Percentiles rank a stretch among this genome's conserved stretches.
phyloP scores from a whole-genome alignment of 2,113 vertebrate genomes.

The Trematomus loennbergii region DNA sequence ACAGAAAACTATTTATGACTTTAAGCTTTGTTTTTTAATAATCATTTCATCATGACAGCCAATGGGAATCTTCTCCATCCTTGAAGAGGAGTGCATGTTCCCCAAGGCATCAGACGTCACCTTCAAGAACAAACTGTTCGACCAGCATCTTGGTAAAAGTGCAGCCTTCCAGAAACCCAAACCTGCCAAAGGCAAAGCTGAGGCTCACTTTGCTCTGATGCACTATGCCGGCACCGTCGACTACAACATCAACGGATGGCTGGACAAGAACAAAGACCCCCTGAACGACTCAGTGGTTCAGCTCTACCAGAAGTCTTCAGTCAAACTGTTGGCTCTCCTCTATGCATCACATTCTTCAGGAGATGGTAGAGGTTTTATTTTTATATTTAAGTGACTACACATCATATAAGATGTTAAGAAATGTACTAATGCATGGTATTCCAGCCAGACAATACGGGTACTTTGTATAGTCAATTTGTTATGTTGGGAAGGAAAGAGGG shows the following conservation, averaged over 20 bases:
- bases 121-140: conserved; percentile 91
- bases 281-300: conserved; percentile 90
- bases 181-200: conserved; percentile 85
- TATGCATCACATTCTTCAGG: conserved; percentile 50
- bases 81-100: conserved; percentile 87
- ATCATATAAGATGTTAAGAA: not conserved
- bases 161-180: conserved; percentile 91
- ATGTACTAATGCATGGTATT: not conserved
- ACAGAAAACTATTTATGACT: not conserved
- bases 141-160: conserved; percentile 90
- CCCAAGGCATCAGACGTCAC: conserved; percentile 82
- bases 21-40: not conserved
- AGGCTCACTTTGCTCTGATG: conserved; percentile 87
- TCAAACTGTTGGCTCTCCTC: conserved; percentile 57
- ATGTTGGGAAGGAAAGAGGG: not conserved
- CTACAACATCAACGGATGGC: conserved; percentile 89
- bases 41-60: conserved; percentile 55
- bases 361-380: conserved; percentile 46
- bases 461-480: not conserved
- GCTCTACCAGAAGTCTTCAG: conserved; percentile 79
- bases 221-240: conserved; percentile 90
- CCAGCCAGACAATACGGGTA: not conserved
- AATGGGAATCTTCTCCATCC: conserved; percentile 88
- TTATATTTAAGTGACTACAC: not conserved
- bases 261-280: conserved; percentile 93